Conservation (phyloP, 1,140 invertebrate genomes). For the Hycleus phaleratus region DNA sequence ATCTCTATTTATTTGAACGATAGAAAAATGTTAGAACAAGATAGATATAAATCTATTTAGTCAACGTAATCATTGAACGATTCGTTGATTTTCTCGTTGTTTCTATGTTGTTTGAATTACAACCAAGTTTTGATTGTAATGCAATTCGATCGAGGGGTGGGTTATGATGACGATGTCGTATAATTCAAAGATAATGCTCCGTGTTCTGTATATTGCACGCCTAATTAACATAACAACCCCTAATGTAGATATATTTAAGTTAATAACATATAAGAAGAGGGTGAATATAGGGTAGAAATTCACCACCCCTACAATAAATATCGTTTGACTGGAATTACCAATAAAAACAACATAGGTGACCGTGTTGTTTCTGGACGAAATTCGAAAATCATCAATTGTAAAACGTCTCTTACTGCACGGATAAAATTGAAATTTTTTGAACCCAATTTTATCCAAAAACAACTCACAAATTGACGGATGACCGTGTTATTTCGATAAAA, state of each 20-base stretch:
- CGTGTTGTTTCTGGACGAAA: too few relatives aligned
- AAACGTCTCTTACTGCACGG: too few relatives aligned
- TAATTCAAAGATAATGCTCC: conserved; percentile 12
- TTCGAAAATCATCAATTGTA: too few relatives aligned
- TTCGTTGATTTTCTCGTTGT: conserved; percentile 13
- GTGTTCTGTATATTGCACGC: conserved; percentile 10
- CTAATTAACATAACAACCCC: conserved; percentile 15
- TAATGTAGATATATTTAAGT: conserved; percentile 11
- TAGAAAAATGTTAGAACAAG: too few relatives aligned
- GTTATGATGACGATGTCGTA: conserved; percentile 16
- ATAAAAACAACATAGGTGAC: too few relatives aligned
- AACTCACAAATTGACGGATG: too few relatives aligned
- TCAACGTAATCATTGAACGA: neutral
- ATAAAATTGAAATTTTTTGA: neutral
- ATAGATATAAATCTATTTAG: too few relatives aligned
- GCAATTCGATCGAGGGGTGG: conserved; percentile 12
- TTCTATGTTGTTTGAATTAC: neutral
- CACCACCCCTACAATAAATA: conserved; percentile 14
- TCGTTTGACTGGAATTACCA: too few relatives aligned
- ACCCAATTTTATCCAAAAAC: neutral
- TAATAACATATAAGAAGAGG: conserved; percentile 1
- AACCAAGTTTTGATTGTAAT: conserved; percentile 20
- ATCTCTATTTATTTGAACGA: too few relatives aligned
- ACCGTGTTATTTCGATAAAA: too few relatives aligned
- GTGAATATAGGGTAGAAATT: neutral